A percentile compares a stretch with the other conserved stretches of the same genome.
These are phyloP conservation scores for Ichneumoninae sp. DNA, from an alignment of 2,888 invertebrate genomes.

Conservation along the genomic window DNA sequence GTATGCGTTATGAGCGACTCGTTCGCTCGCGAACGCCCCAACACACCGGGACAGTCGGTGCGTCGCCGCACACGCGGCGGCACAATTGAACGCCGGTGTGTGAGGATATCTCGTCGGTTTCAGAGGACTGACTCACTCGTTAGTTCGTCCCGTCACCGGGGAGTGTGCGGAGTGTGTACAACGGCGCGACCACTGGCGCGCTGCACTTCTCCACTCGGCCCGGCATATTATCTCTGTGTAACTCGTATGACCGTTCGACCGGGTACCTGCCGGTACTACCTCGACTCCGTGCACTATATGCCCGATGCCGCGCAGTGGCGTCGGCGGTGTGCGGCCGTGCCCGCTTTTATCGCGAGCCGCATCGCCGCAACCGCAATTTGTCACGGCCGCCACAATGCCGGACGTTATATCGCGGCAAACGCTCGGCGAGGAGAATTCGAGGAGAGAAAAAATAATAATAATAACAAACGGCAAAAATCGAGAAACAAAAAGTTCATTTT, in stretches of 20 bases:
- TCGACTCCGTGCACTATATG: constrained; percentile 26
- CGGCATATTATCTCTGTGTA: constrained; percentile 19
- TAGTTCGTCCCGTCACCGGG: constrained; percentile 7
- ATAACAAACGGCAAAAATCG: not conserved
- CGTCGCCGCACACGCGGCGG: not conserved
- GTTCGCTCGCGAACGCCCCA: constrained; percentile 9
- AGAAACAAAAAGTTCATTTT: constrained; percentile 5
- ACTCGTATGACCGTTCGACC: constrained; percentile 60
- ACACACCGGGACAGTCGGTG: not conserved
- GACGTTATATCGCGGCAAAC: constrained; percentile 54
- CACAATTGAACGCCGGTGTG: not conserved
- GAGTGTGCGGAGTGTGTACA: not conserved
- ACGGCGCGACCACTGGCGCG: constrained; percentile 1
- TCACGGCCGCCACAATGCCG: constrained; percentile 62
- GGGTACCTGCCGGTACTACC: constrained; percentile 62
- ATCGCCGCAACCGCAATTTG: constrained; percentile 66
- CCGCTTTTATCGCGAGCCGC: constrained; percentile 62
- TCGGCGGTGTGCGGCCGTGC: not conserved
- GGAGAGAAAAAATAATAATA: not conserved
- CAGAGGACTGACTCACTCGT: constrained; percentile 28
- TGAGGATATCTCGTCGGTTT: constrained; percentile 29
- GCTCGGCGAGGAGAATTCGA: constrained; percentile 25
- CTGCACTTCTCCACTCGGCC: not conserved
- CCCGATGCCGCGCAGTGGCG: constrained; percentile 23
- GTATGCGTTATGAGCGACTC: constrained; percentile 1